Evolutionary conservation across 2,797 vertebrate genomes (phyloP).

Genomic region (Mormyrus hasselquistii): DNA sequence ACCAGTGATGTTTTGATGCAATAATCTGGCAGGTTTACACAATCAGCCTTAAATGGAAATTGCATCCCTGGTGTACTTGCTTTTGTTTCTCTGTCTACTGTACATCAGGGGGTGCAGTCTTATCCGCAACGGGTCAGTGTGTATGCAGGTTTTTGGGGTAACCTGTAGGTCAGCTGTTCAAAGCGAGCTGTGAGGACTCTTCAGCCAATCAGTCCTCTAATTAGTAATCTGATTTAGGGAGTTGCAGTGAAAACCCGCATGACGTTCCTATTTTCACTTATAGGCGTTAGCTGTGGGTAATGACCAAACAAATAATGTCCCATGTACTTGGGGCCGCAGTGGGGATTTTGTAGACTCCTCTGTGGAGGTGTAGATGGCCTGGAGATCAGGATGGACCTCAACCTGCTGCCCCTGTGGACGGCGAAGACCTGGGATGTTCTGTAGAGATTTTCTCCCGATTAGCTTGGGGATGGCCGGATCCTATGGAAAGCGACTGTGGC

Average conservation of each 20-base stretch:
- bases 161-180: no score
- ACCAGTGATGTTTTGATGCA: background rate
- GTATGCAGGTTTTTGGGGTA: no score
- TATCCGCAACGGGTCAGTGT: no score
- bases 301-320: background rate
- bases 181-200: no score
- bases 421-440: background rate
- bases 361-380: background rate
- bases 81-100: background rate
- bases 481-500: background rate
- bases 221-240: no score
- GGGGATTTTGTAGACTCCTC: background rate
- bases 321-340: background rate
- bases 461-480: background rate
- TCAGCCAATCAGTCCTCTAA: no score
- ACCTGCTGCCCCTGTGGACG: background rate
- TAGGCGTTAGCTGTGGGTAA: background rate
- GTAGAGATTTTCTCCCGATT: background rate
- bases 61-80: background rate
- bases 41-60: background rate
- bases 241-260: no score
- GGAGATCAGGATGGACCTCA: background rate
- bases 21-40: background rate
- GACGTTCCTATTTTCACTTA: background rate
- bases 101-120: no score